Evolutionary conservation across 1,140 invertebrate genomes (phyloP).

Genomic region (Macrostomum lignano): DNA sequence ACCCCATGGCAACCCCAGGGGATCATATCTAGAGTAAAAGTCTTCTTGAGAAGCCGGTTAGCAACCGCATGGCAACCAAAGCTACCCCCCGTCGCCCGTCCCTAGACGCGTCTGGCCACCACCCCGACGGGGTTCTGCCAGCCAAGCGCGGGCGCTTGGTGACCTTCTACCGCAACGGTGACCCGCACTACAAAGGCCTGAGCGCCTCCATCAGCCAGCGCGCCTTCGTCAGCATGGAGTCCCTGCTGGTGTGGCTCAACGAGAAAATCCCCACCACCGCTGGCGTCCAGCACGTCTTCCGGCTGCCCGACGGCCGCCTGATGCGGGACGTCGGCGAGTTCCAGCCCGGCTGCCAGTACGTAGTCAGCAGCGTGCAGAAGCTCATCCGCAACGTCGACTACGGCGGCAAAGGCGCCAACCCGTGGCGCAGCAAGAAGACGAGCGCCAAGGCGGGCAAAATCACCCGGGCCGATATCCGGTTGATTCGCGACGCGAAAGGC

Average conservation of each 20-base stretch:
- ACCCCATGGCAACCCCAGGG: too few species aligned
- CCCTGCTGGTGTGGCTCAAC: constrained; percentile 39
- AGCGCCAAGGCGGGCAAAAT: constrained; percentile 6
- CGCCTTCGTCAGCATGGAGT: constrained; percentile 46
- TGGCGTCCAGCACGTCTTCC: constrained; percentile 43
- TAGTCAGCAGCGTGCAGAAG: constrained; percentile 49
- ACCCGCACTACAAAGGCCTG: constrained; percentile 57
- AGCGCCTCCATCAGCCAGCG: constrained; percentile 58
- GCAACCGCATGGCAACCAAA: too few species aligned
- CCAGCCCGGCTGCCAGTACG: constrained; percentile 58
- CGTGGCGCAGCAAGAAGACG: background rate
- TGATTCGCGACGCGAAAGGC: background rate
- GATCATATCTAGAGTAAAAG: too few species aligned
- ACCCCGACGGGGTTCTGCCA: too few species aligned
- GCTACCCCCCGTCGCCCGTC: too few species aligned
- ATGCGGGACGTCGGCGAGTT: constrained; percentile 54
- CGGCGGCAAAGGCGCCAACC: constrained; percentile 8
- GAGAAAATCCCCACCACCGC: constrained; percentile 15
- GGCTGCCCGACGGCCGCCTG: constrained; percentile 47
- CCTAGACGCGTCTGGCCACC: too few species aligned
- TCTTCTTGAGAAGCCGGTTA: too few species aligned
- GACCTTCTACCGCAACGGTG: constrained; percentile 68
- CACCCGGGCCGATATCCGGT: constrained; percentile 2
- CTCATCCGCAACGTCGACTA: constrained; percentile 28
- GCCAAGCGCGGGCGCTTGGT: constrained; percentile 32